Evolutionary conservation across 1,140 invertebrate genomes (phyloP).

Genomic region (Dendrolimus kikuchii): DNA sequence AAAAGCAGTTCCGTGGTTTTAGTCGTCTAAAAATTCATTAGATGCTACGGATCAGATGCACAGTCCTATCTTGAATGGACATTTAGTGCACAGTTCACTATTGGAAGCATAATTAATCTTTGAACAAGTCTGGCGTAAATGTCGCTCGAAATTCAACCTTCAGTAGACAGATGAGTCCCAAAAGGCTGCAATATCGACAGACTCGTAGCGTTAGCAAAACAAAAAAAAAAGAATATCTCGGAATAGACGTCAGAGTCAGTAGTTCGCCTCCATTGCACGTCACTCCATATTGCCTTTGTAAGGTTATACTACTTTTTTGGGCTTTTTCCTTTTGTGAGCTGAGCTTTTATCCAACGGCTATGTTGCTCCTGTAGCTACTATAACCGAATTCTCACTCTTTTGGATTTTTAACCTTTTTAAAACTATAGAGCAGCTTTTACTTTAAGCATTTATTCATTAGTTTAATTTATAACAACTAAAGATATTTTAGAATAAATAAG

Average conservation of each 20-base stretch:
- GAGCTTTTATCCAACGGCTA: constrained; percentile 1
- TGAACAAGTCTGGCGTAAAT: constrained; percentile 18
- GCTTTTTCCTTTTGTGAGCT: constrained; percentile 11
- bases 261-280: constrained; percentile 16
- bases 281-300: constrained; percentile 15
- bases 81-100: background rate
- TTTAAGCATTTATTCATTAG: no score
- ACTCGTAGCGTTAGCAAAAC: constrained; percentile 28
- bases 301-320: background rate
- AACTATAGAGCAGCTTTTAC: no score
- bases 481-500: no score
- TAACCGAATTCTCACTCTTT: background rate
- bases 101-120: constrained; percentile 40
- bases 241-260: constrained; percentile 10
- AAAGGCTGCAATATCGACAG: constrained; percentile 25
- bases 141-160: no score
- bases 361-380: constrained; percentile 1
- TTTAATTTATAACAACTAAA: no score
- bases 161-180: constrained; percentile 16
- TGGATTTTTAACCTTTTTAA: no score
- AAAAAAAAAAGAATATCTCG: constrained; percentile 30
- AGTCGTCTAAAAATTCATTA: background rate
- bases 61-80: no score
- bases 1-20: background rate
- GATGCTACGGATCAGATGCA: no score